Conservation (phyloP, 2,113 vertebrate species). For the Neolamprologus devosi region DNA sequence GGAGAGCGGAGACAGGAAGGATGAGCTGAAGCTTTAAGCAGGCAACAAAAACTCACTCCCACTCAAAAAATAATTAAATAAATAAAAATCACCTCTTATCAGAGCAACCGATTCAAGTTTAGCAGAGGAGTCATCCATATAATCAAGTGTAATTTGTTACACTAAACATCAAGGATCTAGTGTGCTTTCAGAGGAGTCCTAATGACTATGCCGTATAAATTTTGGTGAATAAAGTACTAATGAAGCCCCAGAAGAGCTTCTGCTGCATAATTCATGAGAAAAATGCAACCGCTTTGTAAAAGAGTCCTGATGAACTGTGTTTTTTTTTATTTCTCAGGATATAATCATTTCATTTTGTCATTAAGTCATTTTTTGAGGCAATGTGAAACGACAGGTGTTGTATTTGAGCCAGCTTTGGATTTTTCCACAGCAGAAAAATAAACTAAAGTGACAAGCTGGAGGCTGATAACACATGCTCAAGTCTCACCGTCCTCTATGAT, state of each 20-base stretch:
- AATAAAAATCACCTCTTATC: neutral
- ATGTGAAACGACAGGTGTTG: neutral
- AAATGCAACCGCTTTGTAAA: neutral
- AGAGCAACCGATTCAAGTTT: neutral
- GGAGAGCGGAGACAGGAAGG: neutral
- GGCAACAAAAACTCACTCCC: neutral
- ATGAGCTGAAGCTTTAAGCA: neutral
- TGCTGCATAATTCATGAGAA: neutral
- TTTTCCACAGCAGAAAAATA: constrained; percentile 1
- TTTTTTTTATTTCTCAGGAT: neutral
- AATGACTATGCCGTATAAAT: neutral
- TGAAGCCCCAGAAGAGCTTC: neutral
- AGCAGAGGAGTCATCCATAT: neutral
- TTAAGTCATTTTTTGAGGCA: neutral
- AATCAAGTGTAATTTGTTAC: neutral
- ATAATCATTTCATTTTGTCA: neutral
- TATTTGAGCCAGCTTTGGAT: neutral
- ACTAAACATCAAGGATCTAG: neutral
- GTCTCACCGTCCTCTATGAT: constrained; percentile 12
- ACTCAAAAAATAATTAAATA: neutral
- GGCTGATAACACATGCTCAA: constrained; percentile 18
- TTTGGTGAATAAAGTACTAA: neutral
- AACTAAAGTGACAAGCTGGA: neutral
- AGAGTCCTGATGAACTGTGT: neutral
- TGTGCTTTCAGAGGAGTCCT: neutral